Evolutionary conservation across 2,797 vertebrate species (phyloP), one percentile per base, ranked within the genome.

Genomic region (Ctenochaetus hawaiiensis): DNA sequence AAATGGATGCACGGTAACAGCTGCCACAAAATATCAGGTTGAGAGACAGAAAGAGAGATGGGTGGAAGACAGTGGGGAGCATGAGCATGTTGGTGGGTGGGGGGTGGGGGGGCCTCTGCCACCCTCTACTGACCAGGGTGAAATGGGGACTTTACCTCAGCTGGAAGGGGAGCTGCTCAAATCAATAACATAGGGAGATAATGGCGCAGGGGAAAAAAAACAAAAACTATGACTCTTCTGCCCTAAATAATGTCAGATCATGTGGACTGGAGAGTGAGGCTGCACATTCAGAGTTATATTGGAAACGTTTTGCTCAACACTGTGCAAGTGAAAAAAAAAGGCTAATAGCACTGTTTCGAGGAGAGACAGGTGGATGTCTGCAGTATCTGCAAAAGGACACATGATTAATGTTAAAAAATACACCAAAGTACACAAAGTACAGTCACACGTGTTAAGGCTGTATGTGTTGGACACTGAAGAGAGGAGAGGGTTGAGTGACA

Each of bases 11-110:
- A 67, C 5, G 53, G 66, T 51, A 78, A 81, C 81, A 77, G 73
- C 79, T 89, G 80, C 70, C 30, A 34, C 75, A 83, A 80, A 87
- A 85, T 84, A 78, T 84, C 82, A 84, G 77, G 54, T 52, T 53
- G 68, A 84, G 66, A 69, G 72, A 68, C 66, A 18, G 57, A 41
- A 73, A 43, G 47, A 44, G 60, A 52, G 54, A 61, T 4, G 39
- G 56, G 51, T 70, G 54, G 30, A 34, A 34, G 72, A 30, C 54
- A 51, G 37, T 22, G 71, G 59, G 53, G 67, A 44, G 45, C 22
- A 18, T 5, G 13, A 52, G 30, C 44, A 45, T 45, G 44, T 11
- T 45, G 44, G 16, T 11, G 44, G 16, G 45, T 2, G 22, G 34
- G 34, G 8, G 44, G 34, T 22, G 8, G 44, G 23, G 37, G 47